Base-by-base conservation (phyloP, 2,888 invertebrate species). In the Phyto melanocephala region DNA sequence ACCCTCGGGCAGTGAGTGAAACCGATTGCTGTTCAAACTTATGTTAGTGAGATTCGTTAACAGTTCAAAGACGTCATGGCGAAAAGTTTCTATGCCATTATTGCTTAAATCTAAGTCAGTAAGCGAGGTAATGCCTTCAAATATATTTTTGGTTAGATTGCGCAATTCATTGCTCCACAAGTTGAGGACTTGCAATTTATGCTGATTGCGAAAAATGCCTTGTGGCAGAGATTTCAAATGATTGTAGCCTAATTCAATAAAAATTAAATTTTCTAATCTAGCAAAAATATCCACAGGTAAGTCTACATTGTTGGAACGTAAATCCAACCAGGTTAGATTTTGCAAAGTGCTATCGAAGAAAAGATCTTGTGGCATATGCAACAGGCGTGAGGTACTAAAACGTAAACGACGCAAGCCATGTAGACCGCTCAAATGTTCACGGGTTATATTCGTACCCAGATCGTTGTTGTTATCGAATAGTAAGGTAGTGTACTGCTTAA, bases 111-210 rank as follows among this genome's bases (percentile, higher is more conserved):
- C 95, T 80, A 97, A 92, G 84, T 93, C 93, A 85, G 92, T 92
- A 4, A 96, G 91, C 0, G 93, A 93, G 35, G 92, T 91, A 2
- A 95, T 92, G 58, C 94, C 93, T 35, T 93, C 92, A 87, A 96
- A 95, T 80, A 93, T 92, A 76, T 93, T 92, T 81, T 93, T 92
- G 15, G 93, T 92, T 45, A 96, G 92, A 89, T 93, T 93, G 24
- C 92, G 92, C 72, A 96, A 91, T 85, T 93, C 92, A 88, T 95
- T 96, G 86, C 93, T 92, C 93, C 94, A 95, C 37, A 96, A 89
- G 86, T 95, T 94, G 67, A 96, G 90, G 60, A 93, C 92, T 71
- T 91, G 90, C 78, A 96, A 89, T 85, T 93, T 92, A 68, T 91
- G 92, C 85, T 94, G 92, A 88, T 93, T 93, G 40, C 92, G 92